Base-by-base conservation (phyloP, 2,113 vertebrate species). In the Loxodonta africana region DNA sequence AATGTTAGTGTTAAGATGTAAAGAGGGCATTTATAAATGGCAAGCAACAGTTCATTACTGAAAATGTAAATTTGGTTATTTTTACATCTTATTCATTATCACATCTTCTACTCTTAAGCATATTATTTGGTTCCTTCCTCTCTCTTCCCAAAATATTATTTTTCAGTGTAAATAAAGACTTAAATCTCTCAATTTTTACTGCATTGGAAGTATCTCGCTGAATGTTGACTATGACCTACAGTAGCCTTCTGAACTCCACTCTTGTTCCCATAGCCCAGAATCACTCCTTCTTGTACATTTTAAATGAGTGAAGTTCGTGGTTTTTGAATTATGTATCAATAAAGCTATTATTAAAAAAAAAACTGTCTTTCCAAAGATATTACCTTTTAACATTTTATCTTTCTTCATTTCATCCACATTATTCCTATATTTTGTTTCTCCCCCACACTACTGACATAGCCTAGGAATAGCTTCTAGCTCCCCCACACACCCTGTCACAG, bases 81-180 rank as follows among this genome's bases (percentile, higher is more conserved):
- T 83, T 44, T 87, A 10, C 3, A 33, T 88, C 41, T 57, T 69
- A 44, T 30, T 94, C 23, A 63, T 33, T 76, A 84, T 1, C 9
- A 44, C 6, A 8, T 53, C 30, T n/a, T 77, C 25, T 5, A 41
- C 17, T 53, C 81, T 86, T 23, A 80, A 88, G 17, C 10, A 26
- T 65, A 90, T 63, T 81, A 18, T 81, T 85, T 89, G 8, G 82
- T 65, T 87, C 84, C 57, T 41, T 53, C 11, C 65, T 84, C 71
- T 88, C 17, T 71, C 44, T 28, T 15, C 2, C 0, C 21, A 23
- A 93, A 90, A 57, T 74, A 23, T 2, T 85, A n/a, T 71, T 67
- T 90, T 90, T 41, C 44, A 88, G 30, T 33, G 1, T 30, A 73
- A 88, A 82, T 71, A 60, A 60, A 57, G 44, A 20, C 33, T 53